Percentiles rank a stretch among this genome's conserved stretches.
These are phyloP conservation scores for Radopholus similis DNA, from an alignment of 1,140 invertebrate species.

Conservation along the genomic window DNA sequence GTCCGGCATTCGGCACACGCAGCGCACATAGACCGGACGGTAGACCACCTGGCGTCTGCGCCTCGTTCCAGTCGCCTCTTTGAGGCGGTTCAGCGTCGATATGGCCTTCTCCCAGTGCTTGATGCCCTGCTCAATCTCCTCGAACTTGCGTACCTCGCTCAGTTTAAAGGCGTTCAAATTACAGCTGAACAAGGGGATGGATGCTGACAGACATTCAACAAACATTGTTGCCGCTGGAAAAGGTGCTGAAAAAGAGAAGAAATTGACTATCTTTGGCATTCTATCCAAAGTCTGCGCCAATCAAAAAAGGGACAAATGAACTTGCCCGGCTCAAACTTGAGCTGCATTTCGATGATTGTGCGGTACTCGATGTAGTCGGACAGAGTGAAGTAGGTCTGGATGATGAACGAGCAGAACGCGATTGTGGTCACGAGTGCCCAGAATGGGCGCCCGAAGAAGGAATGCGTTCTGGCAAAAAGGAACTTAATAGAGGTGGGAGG, in stretches of 20 bases:
- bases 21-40: constrained; percentile 54
- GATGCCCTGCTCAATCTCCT: constrained; percentile 57
- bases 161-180: constrained; percentile 59
- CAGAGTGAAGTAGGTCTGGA: constrained; percentile 58
- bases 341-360: constrained; percentile 60
- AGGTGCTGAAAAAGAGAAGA: constrained; percentile 36
- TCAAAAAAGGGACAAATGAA: background rate
- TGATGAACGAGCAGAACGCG: constrained; percentile 44
- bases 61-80: constrained; percentile 14
- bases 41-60: constrained; percentile 49
- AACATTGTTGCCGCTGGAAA: constrained; percentile 58
- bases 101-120: constrained; percentile 41
- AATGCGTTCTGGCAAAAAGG: constrained; percentile 44
- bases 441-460: constrained; percentile 54
- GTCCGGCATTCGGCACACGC: constrained; percentile 10
- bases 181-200: constrained; percentile 24
- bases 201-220: background rate
- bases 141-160: constrained; percentile 51
- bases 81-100: constrained; percentile 30
- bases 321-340: constrained; percentile 57
- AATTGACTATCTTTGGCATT: background rate
- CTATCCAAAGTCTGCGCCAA: background rate
- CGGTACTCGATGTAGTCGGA: constrained; percentile 56
- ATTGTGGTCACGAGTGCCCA: constrained; percentile 48
- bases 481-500: background rate